Evolutionary conservation across 1,140 invertebrate genomes (phyloP).

Genomic region (Tetranychus urticae): DNA sequence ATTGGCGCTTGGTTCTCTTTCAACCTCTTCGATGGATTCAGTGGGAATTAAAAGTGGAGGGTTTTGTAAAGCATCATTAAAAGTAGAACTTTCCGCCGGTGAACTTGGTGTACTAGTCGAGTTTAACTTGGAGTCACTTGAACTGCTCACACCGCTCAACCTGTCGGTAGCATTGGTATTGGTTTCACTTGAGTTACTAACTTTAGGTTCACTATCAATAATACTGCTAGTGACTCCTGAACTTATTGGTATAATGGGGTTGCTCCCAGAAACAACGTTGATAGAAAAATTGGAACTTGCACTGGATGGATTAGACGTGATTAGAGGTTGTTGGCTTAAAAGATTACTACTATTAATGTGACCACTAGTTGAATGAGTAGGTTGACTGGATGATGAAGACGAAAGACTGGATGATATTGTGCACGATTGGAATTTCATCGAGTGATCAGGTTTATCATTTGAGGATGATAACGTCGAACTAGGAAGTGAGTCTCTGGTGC

Average conservation of each 20-base stretch:
- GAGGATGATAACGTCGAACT: not conserved
- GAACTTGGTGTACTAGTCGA: constrained; percentile 6
- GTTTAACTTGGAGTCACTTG: not conserved
- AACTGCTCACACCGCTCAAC: not conserved
- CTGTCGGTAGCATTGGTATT: not conserved
- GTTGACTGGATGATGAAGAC: not conserved
- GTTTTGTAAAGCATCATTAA: not conserved
- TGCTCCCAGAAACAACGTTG: too few relatives aligned
- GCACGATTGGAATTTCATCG: not conserved
- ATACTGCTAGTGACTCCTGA: not conserved
- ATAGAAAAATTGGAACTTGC: too few relatives aligned
- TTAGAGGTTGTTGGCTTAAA: not conserved
- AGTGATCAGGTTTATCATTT: not conserved
- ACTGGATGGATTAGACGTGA: not conserved
- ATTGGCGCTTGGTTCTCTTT: not conserved
- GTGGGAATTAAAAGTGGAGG: constrained; percentile 5
- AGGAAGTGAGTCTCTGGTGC: not conserved
- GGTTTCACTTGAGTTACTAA: not conserved
- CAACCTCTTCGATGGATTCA: constrained; percentile 3
- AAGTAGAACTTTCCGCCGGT: not conserved
- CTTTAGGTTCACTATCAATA: not conserved
- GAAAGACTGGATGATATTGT: not conserved
- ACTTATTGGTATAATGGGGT: not conserved
- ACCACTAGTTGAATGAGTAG: not conserved
- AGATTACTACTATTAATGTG: not conserved